Conservation (phyloP, 2,797 vertebrate genomes). For the Rallus crepitans region DNA sequence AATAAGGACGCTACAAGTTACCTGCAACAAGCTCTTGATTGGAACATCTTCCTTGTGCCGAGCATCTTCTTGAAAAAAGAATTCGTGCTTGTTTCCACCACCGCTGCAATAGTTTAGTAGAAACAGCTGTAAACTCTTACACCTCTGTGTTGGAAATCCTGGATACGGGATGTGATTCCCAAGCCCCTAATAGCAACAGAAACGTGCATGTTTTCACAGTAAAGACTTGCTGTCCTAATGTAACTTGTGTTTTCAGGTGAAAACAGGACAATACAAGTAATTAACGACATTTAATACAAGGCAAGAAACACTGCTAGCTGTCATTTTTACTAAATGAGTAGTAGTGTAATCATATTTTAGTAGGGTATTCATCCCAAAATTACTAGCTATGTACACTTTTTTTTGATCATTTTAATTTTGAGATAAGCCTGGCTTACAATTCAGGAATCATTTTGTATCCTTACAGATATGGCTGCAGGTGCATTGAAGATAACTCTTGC, state of each 20-base stretch:
- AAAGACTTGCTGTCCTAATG: neutral
- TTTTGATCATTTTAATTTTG: constrained; percentile 13
- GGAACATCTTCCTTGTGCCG: constrained; percentile 7
- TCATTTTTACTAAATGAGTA: neutral
- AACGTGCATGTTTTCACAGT: rapidly evolving
- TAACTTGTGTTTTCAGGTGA: constrained; percentile 34
- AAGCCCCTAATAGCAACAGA: neutral
- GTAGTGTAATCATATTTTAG: constrained; percentile 4
- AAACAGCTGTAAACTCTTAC: neutral
- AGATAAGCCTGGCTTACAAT: neutral
- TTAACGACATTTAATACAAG: neutral
- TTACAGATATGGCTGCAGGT: constrained; percentile 14
- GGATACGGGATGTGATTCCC: neutral
- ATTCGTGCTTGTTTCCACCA: neutral
- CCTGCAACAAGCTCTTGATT: constrained; percentile 26
- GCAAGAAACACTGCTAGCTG: constrained; percentile 2
- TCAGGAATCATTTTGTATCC: constrained; percentile 12
- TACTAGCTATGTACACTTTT: neutral
- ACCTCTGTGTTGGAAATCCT: neutral
- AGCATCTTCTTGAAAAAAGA: neutral
- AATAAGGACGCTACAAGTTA: constrained; percentile 43
- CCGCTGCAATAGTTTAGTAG: neutral
- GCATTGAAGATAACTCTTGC: constrained; percentile 18
- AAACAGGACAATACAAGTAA: constrained; percentile 11
- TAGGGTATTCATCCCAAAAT: neutral